Evolutionary conservation across 2,797 vertebrate species (phyloP).

Genomic region (Coregonus suidteri): DNA sequence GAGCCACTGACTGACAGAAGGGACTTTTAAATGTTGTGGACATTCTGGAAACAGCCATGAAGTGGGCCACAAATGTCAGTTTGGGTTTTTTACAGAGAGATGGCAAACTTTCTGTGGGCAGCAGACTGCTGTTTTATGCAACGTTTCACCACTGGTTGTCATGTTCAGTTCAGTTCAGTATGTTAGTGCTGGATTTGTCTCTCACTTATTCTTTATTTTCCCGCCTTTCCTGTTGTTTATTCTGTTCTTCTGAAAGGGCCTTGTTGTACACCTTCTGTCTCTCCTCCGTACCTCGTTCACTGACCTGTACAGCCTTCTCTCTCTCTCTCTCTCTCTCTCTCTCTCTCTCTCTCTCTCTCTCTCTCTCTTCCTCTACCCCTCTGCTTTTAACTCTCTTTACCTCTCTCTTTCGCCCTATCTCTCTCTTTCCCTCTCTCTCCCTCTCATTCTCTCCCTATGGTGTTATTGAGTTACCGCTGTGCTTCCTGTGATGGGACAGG

Average conservation of each 20-base stretch:
- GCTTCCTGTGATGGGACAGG: background rate
- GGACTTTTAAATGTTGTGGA: background rate
- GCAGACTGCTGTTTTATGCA: slow-evolving; percentile 29
- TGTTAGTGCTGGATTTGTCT: background rate
- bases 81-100: slow-evolving; percentile 27
- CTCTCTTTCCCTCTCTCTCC: too few species aligned
- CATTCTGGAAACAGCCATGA: background rate
- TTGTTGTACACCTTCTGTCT: background rate
- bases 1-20: background rate
- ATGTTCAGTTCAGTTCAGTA: slow-evolving; percentile 27
- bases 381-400: slow-evolving; percentile 8
- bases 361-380: slow-evolving; percentile 35
- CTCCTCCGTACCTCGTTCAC: background rate
- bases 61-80: slow-evolving; percentile 40
- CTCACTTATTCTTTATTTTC: slow-evolving; percentile 31
- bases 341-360: slow-evolving; percentile 1
- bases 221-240: slow-evolving; percentile 37
- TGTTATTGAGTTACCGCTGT: background rate
- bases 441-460: background rate
- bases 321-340: slow-evolving; percentile 17
- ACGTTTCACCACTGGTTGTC: slow-evolving; percentile 28
- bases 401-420: too few species aligned
- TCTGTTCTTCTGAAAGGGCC: slow-evolving; percentile 1
- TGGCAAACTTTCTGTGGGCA: background rate
- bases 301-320: slow-evolving; percentile 26